phyloP scores from a whole-genome alignment of 2,113 vertebrate genomes.

The Pachypanchax playfairii region DNA sequence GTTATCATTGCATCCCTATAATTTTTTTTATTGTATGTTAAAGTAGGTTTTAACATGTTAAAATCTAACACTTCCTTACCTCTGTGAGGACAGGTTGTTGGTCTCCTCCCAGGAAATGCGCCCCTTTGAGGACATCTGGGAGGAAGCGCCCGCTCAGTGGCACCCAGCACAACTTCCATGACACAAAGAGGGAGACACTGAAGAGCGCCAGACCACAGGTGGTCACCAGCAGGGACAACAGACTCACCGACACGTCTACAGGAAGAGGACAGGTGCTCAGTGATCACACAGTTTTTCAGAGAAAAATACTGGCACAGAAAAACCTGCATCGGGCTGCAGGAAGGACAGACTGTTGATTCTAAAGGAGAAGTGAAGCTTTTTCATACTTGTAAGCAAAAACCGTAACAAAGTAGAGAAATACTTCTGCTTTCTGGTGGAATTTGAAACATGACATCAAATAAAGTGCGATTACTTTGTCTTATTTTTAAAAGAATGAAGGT shows the following conservation, averaged over 20 bases:
- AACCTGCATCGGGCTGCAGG: background rate
- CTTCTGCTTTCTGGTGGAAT: background rate
- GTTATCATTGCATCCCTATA: too few relatives aligned
- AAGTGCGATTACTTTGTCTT: background rate
- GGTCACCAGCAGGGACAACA: constrained; percentile 82
- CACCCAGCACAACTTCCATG: constrained; percentile 98
- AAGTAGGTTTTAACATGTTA: too few relatives aligned
- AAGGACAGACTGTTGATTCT: constrained; percentile 27
- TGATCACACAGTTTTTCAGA: constrained; percentile 14
- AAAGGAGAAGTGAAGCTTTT: background rate
- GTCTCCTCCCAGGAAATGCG: constrained; percentile 84
- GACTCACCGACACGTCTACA: constrained; percentile 82
- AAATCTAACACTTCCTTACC: too few relatives aligned
- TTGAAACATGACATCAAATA: background rate
- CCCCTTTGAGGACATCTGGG: constrained; percentile 85
- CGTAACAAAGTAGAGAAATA: background rate
- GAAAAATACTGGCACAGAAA: constrained; percentile 16
- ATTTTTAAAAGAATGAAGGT: too few relatives aligned
- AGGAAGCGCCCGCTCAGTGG: constrained; percentile 91
- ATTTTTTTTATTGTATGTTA: too few relatives aligned
- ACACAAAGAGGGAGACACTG: constrained; percentile 96
- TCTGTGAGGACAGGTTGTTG: constrained; percentile 87
- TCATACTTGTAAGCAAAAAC: background rate
- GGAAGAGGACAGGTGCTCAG: constrained; percentile 12
- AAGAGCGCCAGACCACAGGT: constrained; percentile 91